These are phyloP conservation scores for Atta colombica DNA, from an alignment of 1,140 invertebrate genomes.

Conservation along the genomic window DNA sequence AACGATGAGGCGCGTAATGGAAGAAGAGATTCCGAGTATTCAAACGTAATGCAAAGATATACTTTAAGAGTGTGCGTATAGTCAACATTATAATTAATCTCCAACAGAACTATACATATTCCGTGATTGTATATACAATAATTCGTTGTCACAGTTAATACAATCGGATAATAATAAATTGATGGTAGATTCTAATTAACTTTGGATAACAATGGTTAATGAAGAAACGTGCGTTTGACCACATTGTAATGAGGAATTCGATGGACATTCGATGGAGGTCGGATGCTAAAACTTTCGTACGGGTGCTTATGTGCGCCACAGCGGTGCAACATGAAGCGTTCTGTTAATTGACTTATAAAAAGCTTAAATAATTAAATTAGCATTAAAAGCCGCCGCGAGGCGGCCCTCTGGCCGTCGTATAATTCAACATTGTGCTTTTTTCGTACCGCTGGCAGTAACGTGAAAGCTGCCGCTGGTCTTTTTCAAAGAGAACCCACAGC, in stretches of 20 bases:
- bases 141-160: neutral
- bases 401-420: constrained; percentile 68
- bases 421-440: constrained; percentile 77
- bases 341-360: constrained; percentile 79
- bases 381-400: constrained; percentile 74
- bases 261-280: constrained; percentile 46
- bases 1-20: constrained; percentile 6
- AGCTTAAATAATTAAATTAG: constrained; percentile 79
- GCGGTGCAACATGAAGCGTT: constrained; percentile 57
- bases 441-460: constrained; percentile 66
- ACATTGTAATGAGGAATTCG: neutral
- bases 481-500: constrained; percentile 74
- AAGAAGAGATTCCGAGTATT: neutral
- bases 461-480: constrained; percentile 72
- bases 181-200: constrained; percentile 16
- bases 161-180: constrained; percentile 14
- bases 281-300: constrained; percentile 54
- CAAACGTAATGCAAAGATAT: neutral
- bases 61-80: neutral
- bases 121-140: neutral
- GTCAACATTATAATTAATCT: constrained; percentile 24
- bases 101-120: neutral
- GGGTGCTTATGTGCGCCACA: constrained; percentile 32
- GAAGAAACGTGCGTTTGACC: constrained; percentile 12
- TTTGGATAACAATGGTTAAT: neutral